Base-by-base conservation (phyloP, 2,797 vertebrate genomes). In the Phrynocephalus guinanensis region DNA sequence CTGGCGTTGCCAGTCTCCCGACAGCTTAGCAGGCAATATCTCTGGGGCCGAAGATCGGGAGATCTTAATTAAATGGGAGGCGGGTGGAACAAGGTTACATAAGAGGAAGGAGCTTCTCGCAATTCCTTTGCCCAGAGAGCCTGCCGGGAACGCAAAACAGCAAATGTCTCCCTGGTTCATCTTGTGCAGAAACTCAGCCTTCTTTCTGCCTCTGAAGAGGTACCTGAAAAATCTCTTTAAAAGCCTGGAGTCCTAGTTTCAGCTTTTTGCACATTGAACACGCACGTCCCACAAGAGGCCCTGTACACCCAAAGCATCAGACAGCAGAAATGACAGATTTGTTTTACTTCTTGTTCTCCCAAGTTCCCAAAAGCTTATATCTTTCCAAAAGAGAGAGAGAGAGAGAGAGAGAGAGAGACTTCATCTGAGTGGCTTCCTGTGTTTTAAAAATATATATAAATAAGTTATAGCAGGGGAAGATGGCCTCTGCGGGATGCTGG, bases 51-150 rank as follows among this genome's bases (percentile, higher is more conserved):
- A 75, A 72, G 63, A 67, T 15, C 90, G 88, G 44, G 84, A 72
- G 85, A 72, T 88, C 91, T 91, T 88, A 92, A 92, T 91, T 90
- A 93, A 93, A 79, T 9, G 33, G 72, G 82, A 82, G 86, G 38
- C 87, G 86, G 6, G 0, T 78, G 26, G 85, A 87, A 79, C 83
- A 82, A 83, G 90, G 30, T 78, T 83, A 81, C 72, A 79, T 87
- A 88, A 87, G 82, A 87, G 90, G 84, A 50, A 26, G 28, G 15
- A 38, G 13, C 82, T 30, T 30, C 48, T 9, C 50, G 11, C 16
- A 52, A 24, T 56, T 73, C 50, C 50, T 73, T n/a, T 30, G 72
- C 18, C 16, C 3, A 11, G 52, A 20, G 10, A n/a, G 6, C 28
- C n/a, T 15, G 38, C 50, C 22, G 24, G 20, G 9, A 20, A 22